Conservation (phyloP, 1,140 invertebrate genomes). For the Cydia amplana region DNA sequence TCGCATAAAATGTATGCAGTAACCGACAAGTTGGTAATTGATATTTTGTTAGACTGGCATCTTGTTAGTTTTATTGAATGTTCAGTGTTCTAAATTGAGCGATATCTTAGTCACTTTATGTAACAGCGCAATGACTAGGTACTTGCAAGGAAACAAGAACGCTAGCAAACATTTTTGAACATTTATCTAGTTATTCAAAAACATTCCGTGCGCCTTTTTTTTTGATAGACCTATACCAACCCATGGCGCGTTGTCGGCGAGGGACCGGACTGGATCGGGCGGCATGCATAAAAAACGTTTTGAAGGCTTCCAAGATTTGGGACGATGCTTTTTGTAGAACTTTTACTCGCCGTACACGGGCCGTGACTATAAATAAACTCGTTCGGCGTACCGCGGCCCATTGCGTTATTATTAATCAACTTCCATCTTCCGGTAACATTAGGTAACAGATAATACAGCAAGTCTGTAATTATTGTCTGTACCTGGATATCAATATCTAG, state of each 20-base stretch:
- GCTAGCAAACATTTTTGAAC: neutral
- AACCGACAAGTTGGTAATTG: neutral
- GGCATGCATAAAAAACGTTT: slow-evolving; percentile 51
- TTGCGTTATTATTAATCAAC: slow-evolving; percentile 34
- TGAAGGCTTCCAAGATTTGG: slow-evolving; percentile 58
- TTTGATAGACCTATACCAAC: slow-evolving; percentile 60
- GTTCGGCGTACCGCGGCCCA: slow-evolving; percentile 51
- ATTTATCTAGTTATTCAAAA: neutral
- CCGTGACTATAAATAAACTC: slow-evolving; percentile 58
- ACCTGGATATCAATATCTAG: no score
- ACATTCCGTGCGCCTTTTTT: slow-evolving; percentile 32
- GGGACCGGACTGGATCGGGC: slow-evolving; percentile 43
- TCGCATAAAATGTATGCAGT: slow-evolving; percentile 1
- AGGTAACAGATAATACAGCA: slow-evolving; percentile 35
- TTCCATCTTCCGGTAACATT: slow-evolving; percentile 33
- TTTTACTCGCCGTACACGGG: slow-evolving; percentile 43
- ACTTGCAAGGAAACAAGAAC: neutral
- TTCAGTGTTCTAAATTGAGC: neutral
- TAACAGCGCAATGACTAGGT: neutral
- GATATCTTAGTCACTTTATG: neutral
- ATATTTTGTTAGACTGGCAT: slow-evolving; percentile 2
- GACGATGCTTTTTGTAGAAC: slow-evolving; percentile 59
- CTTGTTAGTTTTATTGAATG: neutral
- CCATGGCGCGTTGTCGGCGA: slow-evolving; percentile 49
- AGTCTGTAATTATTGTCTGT: no score